phyloP scores from a whole-genome alignment of 2,113 vertebrate species.

The Gymnorhina tibicen region DNA sequence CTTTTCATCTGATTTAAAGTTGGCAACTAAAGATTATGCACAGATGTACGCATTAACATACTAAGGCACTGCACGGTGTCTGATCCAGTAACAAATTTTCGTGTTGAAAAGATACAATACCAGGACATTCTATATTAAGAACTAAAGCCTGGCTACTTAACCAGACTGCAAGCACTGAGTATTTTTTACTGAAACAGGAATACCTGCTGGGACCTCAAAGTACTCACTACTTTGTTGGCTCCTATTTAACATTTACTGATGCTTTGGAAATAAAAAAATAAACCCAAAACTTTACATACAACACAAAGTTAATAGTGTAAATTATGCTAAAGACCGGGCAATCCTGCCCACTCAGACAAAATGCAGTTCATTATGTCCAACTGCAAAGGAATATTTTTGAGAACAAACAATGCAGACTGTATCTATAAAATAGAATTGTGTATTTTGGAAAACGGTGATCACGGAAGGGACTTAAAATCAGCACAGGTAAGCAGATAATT shows the following conservation, averaged over 20 bases:
- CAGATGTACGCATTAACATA: background rate
- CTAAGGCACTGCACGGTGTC: background rate
- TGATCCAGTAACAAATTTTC: background rate
- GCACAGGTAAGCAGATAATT: background rate
- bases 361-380: background rate
- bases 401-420: background rate
- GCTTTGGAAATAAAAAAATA: background rate
- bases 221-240: background rate
- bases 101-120: background rate
- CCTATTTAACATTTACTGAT: background rate
- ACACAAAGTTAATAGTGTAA: background rate
- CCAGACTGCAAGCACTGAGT: background rate
- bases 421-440: background rate
- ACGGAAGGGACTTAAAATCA: background rate
- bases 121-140: background rate
- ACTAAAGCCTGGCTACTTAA: background rate
- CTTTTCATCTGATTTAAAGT: background rate
- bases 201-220: background rate
- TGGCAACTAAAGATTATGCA: background rate
- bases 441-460: background rate
- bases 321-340: background rate
- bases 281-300: background rate
- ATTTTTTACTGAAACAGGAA: background rate
- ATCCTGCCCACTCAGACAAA: background rate
- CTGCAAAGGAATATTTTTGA: background rate